Conservation (phyloP, 2,888 invertebrate genomes). For the Ctenicera cuprea region DNA sequence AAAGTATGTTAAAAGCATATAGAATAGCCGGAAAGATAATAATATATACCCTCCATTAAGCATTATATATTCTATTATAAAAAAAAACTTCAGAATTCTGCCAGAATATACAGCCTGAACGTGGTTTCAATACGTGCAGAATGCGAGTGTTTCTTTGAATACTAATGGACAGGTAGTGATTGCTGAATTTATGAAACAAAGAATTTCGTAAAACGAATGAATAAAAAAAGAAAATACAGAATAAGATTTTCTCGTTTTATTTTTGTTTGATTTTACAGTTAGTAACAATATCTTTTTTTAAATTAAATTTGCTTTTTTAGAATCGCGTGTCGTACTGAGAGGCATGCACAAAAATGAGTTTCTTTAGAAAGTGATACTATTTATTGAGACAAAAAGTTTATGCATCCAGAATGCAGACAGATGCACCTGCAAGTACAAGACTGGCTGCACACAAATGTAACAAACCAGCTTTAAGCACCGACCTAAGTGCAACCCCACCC, state of each 20-base stretch:
- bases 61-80: slow-evolving; percentile 47
- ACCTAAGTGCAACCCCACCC: too few species aligned
- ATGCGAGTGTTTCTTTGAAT: slow-evolving; percentile 38
- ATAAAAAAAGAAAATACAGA: background rate
- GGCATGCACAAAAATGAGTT: too few species aligned
- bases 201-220: slow-evolving; percentile 8
- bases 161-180: slow-evolving; percentile 42
- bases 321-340: too few species aligned
- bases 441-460: too few species aligned
- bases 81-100: slow-evolving; percentile 44
- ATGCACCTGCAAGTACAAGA: too few species aligned
- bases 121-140: slow-evolving; percentile 41
- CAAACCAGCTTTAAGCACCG: too few species aligned
- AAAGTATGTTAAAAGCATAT: slow-evolving; percentile 47
- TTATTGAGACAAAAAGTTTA: too few species aligned
- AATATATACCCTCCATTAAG: slow-evolving; percentile 48
- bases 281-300: too few species aligned
- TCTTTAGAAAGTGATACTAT: too few species aligned
- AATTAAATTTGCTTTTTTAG: too few species aligned
- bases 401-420: too few species aligned
- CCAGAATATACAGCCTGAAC: slow-evolving; percentile 44
- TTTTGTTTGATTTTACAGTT: background rate
- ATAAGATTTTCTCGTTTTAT: background rate
- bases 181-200: slow-evolving; percentile 34
- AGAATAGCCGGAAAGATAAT: slow-evolving; percentile 47